Conservation (phyloP, 2,113 vertebrate genomes). For the Paracanthobrama guichenoti region DNA sequence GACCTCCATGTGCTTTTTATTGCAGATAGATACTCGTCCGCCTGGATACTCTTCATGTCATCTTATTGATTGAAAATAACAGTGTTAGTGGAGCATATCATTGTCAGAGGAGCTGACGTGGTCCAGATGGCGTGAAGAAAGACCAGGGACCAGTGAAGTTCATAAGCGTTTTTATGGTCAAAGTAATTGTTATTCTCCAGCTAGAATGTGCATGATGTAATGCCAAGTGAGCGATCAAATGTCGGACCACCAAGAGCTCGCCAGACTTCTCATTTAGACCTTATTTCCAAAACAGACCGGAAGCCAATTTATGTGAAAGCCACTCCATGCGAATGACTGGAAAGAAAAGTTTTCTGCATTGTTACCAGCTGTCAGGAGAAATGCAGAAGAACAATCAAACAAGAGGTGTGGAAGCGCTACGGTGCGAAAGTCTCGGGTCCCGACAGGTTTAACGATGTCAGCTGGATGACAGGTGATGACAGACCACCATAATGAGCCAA, state of each 20-base stretch:
- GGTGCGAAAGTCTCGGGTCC: background rate
- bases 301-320: background rate
- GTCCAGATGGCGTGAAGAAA: background rate
- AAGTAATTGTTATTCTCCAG: background rate
- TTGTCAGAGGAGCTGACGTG: background rate
- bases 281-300: background rate
- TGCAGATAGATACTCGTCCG: background rate
- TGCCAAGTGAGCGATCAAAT: background rate
- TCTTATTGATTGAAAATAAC: background rate
- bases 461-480: background rate
- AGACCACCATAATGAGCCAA: background rate
- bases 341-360: constrained; percentile 16
- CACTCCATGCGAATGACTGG: no score
- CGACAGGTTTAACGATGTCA: constrained; percentile 13
- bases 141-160: background rate
- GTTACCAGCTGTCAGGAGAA: background rate
- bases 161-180: background rate
- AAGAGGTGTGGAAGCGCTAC: background rate
- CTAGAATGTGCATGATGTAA: background rate
- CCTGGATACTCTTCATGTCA: constrained; percentile 7
- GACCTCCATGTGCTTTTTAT: background rate
- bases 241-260: background rate
- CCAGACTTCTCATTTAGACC: background rate
- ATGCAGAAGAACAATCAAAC: background rate
- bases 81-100: background rate